Base-by-base conservation (phyloP, 37 sponge, comb jelly and placozoan species). In the Mnemiopsis leidyi region DNA sequence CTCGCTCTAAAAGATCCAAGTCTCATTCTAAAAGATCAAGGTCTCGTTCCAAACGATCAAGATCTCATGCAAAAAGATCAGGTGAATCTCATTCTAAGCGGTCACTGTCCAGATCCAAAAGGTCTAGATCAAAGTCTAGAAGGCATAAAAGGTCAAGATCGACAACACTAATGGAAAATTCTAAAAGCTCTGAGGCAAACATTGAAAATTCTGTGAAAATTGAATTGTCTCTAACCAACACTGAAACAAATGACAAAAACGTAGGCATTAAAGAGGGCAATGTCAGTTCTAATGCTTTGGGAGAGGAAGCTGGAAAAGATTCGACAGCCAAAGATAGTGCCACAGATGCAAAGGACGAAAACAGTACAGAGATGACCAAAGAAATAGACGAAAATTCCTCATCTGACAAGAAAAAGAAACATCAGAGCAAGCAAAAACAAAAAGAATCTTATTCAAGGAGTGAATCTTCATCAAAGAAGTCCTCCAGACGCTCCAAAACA, bases 51-150 rank as follows among this genome's bases (percentile, higher is more conserved):
- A 71, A 28, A 71, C 9, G 61, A 5, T 29, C 29, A 29, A 71
- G 73, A 28, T 71, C 73, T 29, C 61, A 48, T 48, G 13, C 61
- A 18, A 48, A 13, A 13, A 71, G 73, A 71, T 28, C 73, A 18
- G n/a, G 30, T 23, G 3, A 5, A 28, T 23, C 30, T 71, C 29
- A 71, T 3, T 23, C 25, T n/a, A 71, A 71, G 30, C 2, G 30
- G n/a, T 71, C 29, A 29, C 2, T n/a, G 25, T 29, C 73, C 7
- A 71, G 30, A 71, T 29, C 30, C 5, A 71, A 71, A 18, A 77
- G 79, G 33, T 77, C 79, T 34, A 77, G 36, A 32, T 34, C 34
- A 13, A 77, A 36, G 33, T 77, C 79, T 31, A 77, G 36, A 77
- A 77, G 32, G 32, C 3, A 34, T 71, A 29, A 23, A 71, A 71